Evolutionary conservation across 1,140 invertebrate species (phyloP).

Genomic region (Pararge aegeria): DNA sequence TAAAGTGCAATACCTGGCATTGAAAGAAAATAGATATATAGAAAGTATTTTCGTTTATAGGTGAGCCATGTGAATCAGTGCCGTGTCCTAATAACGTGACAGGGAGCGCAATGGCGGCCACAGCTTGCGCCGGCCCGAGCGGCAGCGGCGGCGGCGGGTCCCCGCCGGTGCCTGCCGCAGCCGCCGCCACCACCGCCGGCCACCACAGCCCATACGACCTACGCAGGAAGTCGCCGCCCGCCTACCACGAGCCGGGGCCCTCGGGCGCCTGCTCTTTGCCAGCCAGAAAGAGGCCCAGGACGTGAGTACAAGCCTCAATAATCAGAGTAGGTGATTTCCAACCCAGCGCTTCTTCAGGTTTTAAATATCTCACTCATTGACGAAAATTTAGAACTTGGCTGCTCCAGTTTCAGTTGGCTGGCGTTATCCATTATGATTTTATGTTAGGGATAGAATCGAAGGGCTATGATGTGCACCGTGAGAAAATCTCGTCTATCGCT

Average conservation of each 20-base stretch:
- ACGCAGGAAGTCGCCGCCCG: constrained; percentile 89
- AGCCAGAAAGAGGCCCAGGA: constrained; percentile 89
- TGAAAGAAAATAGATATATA: not conserved
- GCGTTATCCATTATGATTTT: too few species aligned
- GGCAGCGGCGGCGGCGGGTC: constrained; percentile 68
- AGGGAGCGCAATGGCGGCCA: constrained; percentile 75
- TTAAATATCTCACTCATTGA: too few species aligned
- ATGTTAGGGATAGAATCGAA: too few species aligned
- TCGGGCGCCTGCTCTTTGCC: constrained; percentile 86
- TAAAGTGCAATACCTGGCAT: too few species aligned
- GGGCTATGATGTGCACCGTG: too few species aligned
- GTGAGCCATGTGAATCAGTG: constrained; percentile 86
- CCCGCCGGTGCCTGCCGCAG: constrained; percentile 63
- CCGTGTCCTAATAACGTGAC: constrained; percentile 85
- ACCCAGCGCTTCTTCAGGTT: too few species aligned
- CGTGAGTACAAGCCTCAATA: constrained; percentile 77
- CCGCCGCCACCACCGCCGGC: constrained; percentile 76
- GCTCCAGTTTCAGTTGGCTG: too few species aligned
- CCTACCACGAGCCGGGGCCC: constrained; percentile 81
- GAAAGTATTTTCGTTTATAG: constrained; percentile 63
- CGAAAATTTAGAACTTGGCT: too few species aligned
- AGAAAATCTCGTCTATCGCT: too few species aligned
- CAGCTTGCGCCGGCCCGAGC: constrained; percentile 67
- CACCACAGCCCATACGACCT: constrained; percentile 93
- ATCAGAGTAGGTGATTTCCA: too few species aligned